A percentile compares a stretch with the other conserved stretches of the same genome.
These are phyloP conservation scores for Anoplolepis gracilipes DNA, from an alignment of 1,140 invertebrate genomes.

Conservation along the genomic window DNA sequence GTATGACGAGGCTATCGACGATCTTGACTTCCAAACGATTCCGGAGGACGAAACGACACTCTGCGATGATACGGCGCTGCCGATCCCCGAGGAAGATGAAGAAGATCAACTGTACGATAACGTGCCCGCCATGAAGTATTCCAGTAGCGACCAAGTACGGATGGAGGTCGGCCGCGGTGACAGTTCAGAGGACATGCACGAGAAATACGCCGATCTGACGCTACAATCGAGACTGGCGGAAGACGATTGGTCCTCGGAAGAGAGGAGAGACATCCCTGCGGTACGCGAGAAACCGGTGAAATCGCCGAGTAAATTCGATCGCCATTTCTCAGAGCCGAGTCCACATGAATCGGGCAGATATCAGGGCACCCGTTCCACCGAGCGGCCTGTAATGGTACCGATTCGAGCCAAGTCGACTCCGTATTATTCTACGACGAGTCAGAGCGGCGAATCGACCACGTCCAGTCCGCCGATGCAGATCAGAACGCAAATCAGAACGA, in stretches of 20 bases:
- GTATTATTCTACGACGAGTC: slow-evolving; percentile 84
- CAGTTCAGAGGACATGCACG: slow-evolving; percentile 84
- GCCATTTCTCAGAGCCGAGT: slow-evolving; percentile 78
- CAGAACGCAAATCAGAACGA: slow-evolving; percentile 83
- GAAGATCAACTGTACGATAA: slow-evolving; percentile 83
- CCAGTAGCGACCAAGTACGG: slow-evolving; percentile 77
- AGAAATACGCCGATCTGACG: slow-evolving; percentile 80
- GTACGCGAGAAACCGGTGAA: slow-evolving; percentile 4
- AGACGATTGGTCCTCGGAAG: slow-evolving; percentile 82
- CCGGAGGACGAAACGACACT: slow-evolving; percentile 57
- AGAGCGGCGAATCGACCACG: slow-evolving; percentile 85
- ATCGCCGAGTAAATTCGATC: slow-evolving; percentile 69
- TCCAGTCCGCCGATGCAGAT: slow-evolving; percentile 84
- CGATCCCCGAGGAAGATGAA: slow-evolving; percentile 82
- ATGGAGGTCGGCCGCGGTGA: slow-evolving; percentile 81
- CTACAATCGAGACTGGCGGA: slow-evolving; percentile 73
- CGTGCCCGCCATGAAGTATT: slow-evolving; percentile 83
- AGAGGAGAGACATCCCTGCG: slow-evolving; percentile 45
- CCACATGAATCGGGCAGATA: slow-evolving; percentile 64
- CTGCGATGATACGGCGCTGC: slow-evolving; percentile 55
- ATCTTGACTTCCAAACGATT: slow-evolving; percentile 76
- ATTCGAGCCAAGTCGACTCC: slow-evolving; percentile 83
- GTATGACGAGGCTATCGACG: slow-evolving; percentile 80
- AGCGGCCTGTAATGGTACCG: slow-evolving; percentile 81
- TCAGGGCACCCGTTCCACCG: slow-evolving; percentile 81